Base-by-base conservation (phyloP, 2,113 vertebrate genomes). In the Rhagologus leucostigma region DNA sequence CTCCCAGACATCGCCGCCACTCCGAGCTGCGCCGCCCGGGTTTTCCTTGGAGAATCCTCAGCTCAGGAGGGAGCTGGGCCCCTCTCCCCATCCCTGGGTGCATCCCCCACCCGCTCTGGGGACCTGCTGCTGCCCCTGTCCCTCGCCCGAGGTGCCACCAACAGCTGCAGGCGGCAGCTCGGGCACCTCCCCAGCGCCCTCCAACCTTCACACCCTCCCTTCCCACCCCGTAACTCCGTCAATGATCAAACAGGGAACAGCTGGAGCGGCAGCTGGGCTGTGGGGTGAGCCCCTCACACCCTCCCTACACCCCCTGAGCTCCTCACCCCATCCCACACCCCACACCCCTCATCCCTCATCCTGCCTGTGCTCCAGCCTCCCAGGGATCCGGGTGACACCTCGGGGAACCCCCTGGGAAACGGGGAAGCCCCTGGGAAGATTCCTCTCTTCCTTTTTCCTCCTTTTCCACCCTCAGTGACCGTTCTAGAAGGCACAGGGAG, bases 91-190 rank as follows among this genome's bases (percentile, higher is more conserved):
- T 4, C 35, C 68, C n/a, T 13, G 33, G 39, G 33, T 20, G 62
- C 77, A 10, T 11, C 50, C 41, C 33, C 26, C 33, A 13, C 7
- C 10, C 33, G 10, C 11, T 30, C 1, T 7, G 71, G 57, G 46
- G 49, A 41, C 1, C 0, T 1, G 2, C 6, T 1, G 2, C 6
- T 24, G 59, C 24, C 27, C 5, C 19, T 3, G 4, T 44, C n/a
- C 60, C 41, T 26, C 0, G 0, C 10, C 21, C 2, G 0, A 49
- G 60, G 71, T 3, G 24, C 49, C 4, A 20, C 37, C 13, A 65
- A 17, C 7, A 59, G 44, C 46, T n/a, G 73, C n/a, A 1, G 3
- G 64, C 33, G 52, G 2, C 10, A 49, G 19, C 62, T 24, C 1
- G 1, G 57, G 32, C 47, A 19, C 44, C 35, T 49, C 16, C 16